Base-by-base conservation (phyloP, 1,140 invertebrate genomes). In the Babylonia areolata region DNA sequence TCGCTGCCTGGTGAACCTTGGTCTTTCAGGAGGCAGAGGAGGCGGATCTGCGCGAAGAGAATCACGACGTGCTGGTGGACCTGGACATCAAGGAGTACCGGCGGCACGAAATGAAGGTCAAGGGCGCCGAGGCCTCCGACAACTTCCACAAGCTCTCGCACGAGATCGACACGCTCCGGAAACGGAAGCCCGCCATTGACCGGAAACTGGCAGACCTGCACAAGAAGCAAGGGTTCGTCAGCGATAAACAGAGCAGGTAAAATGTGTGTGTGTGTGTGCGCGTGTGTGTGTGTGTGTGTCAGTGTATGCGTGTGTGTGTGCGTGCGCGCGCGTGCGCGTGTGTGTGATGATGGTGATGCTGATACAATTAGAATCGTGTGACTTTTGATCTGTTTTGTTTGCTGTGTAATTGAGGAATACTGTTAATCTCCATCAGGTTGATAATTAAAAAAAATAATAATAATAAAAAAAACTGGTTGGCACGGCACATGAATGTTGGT, bases 61-160 rank as follows among this genome's bases (percentile, higher is more conserved):
- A 90, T 85, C 88, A 90, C 28, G 86, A 89, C 42, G 78, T 92
- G 31, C 46, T 84, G n/a, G 84, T 88, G n/a, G 88, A 91, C 58
- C 51, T 92, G 37, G 90, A 91, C 39, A 90, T 91, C 42, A 91
- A 91, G 84, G 84, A 87, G 37, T 89, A 81, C 78, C 80, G 88
- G 28, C 39, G 71, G 33, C 35, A 81, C 37, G 85, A 88, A 51
- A 86, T 86, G 87, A 86, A 84, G 78, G 42, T 84, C 39, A 64
- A 75, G 64, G 82, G 82, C 28, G 75, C 58, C 0, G 51, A 85
- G 37, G 75, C 28, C 46, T 86, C 88, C 20, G 91, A 92, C 35
- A 78, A 78, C 3, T 89, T 85, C 75, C 83, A 86, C 39, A 64
- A 81, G 71, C 86, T 91, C 31, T 46, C 85, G 12, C 71, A 33